Evolutionary conservation across 2,888 invertebrate species (phyloP).

Genomic region (Dryadula phaetusa): DNA sequence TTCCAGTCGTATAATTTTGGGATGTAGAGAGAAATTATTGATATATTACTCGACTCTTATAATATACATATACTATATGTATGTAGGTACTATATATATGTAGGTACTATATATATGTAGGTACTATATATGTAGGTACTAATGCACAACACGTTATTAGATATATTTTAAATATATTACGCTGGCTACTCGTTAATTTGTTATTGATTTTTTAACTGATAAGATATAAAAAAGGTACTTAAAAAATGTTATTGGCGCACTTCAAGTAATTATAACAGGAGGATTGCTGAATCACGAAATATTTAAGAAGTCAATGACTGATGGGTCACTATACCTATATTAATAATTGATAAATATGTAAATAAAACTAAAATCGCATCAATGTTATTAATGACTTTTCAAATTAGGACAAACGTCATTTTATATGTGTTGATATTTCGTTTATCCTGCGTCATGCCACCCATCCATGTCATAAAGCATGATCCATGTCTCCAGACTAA

Average conservation of each 20-base stretch:
- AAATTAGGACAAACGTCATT: background rate
- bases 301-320: slow-evolving; percentile 24
- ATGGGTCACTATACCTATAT: background rate
- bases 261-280: slow-evolving; percentile 17
- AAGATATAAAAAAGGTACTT: slow-evolving; percentile 8
- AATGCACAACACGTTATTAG: background rate
- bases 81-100: no score
- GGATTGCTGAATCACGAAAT: slow-evolving; percentile 15
- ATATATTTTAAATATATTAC: no score
- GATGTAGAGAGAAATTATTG: background rate
- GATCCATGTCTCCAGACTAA: no score
- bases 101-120: no score
- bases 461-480: no score
- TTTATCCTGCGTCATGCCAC: background rate
- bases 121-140: no score
- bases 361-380: background rate
- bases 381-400: background rate
- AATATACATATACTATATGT: no score
- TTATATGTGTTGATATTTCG: background rate
- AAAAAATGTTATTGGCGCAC: background rate
- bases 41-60: background rate
- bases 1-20: background rate
- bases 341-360: slow-evolving; percentile 18
- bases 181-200: background rate
- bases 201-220: background rate